These are phyloP conservation scores for Watsonalla binaria DNA, from an alignment of 2,888 invertebrate genomes.

Conservation along the genomic window DNA sequence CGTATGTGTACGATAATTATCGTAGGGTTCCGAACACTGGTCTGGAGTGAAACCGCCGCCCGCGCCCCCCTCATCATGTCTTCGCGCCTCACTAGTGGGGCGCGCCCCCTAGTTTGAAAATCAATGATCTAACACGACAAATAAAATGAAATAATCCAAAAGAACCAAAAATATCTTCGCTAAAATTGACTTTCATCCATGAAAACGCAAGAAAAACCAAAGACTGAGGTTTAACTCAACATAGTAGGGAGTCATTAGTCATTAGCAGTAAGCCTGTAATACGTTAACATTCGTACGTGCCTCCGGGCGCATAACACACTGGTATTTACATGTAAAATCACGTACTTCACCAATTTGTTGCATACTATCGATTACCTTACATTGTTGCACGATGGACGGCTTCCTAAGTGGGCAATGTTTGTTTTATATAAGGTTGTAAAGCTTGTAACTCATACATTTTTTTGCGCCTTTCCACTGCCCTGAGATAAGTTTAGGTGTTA, in stretches of 20 bases:
- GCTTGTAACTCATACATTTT: slow-evolving; percentile 6
- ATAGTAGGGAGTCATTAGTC: slow-evolving; percentile 3
- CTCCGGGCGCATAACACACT: slow-evolving; percentile 1
- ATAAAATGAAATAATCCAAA: slow-evolving; percentile 51
- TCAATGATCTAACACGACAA: no score
- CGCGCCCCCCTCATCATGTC: no score
- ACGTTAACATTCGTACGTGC: slow-evolving; percentile 8
- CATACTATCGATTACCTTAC: slow-evolving; percentile 11
- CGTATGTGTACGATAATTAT: no score
- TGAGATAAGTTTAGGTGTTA: no score
- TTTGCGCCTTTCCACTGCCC: no score
- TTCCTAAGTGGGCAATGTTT: background rate
- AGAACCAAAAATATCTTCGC: no score
- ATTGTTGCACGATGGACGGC: slow-evolving; percentile 23
- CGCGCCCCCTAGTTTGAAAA: no score
- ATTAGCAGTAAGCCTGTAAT: background rate
- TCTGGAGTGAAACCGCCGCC: no score
- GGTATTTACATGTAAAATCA: slow-evolving; percentile 14
- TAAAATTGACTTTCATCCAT: no score
- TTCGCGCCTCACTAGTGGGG: no score
- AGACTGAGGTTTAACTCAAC: background rate
- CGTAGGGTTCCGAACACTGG: no score
- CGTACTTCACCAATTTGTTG: slow-evolving; percentile 7
- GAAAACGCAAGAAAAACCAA: no score
- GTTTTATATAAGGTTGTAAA: slow-evolving; percentile 7